Conservation (phyloP, 2,888 invertebrate genomes). For the Perizoma affinitatum region DNA sequence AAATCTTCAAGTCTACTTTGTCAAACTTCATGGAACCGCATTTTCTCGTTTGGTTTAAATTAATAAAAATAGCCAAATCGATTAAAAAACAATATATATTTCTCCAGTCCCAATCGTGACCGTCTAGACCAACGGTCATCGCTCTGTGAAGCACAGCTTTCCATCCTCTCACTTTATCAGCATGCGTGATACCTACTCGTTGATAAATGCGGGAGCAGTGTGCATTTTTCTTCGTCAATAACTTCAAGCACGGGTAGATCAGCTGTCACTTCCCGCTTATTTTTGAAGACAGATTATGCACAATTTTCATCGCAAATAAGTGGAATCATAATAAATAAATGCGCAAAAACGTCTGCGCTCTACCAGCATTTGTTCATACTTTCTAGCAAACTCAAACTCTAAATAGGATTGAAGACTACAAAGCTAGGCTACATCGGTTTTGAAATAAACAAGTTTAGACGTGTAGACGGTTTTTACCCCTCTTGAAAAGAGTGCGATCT, state of each 20-base stretch:
- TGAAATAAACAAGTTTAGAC: too few relatives aligned
- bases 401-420: too few relatives aligned
- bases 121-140: background rate
- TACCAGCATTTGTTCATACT: too few relatives aligned
- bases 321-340: too few relatives aligned
- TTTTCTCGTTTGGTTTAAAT: background rate
- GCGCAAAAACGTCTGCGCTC: too few relatives aligned
- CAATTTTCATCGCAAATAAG: background rate
- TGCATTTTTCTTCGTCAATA: background rate
- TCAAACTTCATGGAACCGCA: background rate
- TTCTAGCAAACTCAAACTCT: too few relatives aligned
- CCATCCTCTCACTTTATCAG: slow-evolving; percentile 1
- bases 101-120: background rate
- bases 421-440: too few relatives aligned
- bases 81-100: too few relatives aligned
- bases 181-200: background rate
- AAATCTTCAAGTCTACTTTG: background rate
- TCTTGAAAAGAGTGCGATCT: too few relatives aligned
- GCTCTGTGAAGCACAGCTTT: background rate
- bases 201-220: background rate
- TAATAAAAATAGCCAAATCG: too few relatives aligned
- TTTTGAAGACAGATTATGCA: background rate
- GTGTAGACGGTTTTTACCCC: too few relatives aligned
- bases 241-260: background rate
- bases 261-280: background rate